Percentiles rank a stretch among this genome's conserved stretches.
phyloP scores from a whole-genome alignment of 2,113 vertebrate genomes.

The Cavia aperea region DNA sequence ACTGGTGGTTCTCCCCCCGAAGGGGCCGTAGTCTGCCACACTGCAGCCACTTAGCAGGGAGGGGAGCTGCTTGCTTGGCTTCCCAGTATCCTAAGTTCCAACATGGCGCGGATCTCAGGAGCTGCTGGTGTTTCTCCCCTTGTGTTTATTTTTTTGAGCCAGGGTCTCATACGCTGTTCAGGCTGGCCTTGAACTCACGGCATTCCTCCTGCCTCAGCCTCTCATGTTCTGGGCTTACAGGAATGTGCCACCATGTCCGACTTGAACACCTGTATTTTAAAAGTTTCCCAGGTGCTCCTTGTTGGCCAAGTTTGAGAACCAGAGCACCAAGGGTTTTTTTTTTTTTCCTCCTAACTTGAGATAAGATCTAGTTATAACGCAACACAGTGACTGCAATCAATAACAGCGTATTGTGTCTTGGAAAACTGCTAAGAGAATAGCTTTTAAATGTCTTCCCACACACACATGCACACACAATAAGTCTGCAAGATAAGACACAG shows the following conservation, averaged over 20 bases:
- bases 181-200: not conserved
- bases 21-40: too few relatives aligned
- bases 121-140: not conserved
- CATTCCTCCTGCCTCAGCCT: not conserved
- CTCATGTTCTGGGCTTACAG: not conserved
- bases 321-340: not conserved
- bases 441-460: not conserved
- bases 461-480: too few relatives aligned
- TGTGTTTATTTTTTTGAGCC: not conserved
- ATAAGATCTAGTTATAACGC: not conserved
- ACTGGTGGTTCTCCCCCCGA: too few relatives aligned
- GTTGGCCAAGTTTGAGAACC: not conserved
- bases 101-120: too few relatives aligned
- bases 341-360: not conserved
- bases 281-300: not conserved
- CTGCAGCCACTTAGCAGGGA: too few relatives aligned
- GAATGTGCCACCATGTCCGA: not conserved
- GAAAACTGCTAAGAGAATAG: not conserved
- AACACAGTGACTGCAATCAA: too few relatives aligned
- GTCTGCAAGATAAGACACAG: too few relatives aligned
- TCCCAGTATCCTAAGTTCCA: too few relatives aligned
- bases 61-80: too few relatives aligned
- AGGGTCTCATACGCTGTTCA: not conserved
- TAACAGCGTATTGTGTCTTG: not conserved
- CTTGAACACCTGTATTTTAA: not conserved